Conservation (phyloP, 2,113 vertebrate genomes). For the Callionymus lyra region DNA sequence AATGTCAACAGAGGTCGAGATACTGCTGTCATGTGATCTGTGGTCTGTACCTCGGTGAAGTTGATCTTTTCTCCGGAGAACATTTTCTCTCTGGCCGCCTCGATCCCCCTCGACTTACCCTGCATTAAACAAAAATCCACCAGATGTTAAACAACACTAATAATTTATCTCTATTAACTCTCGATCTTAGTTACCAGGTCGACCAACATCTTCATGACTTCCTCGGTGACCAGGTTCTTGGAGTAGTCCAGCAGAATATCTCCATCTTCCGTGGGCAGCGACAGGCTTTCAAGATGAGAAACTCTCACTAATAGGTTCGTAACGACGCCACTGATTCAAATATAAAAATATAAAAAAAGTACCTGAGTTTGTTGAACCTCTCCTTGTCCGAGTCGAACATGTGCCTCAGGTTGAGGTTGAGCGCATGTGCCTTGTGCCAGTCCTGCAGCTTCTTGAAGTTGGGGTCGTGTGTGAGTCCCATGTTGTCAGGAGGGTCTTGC, state of each 20-base stretch:
- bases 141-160: neutral
- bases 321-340: no score
- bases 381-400: constrained; percentile 80
- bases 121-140: constrained; percentile 39
- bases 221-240: constrained; percentile 88
- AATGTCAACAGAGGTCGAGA: constrained; percentile 5
- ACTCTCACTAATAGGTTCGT: no score
- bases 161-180: neutral
- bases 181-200: constrained; percentile 74
- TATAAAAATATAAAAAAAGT: constrained; percentile 1
- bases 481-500: constrained; percentile 40
- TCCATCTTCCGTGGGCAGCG: constrained; percentile 76
- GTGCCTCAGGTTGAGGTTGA: constrained; percentile 75
- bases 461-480: constrained; percentile 76
- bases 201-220: constrained; percentile 84
- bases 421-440: constrained; percentile 71
- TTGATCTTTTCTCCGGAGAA: constrained; percentile 93
- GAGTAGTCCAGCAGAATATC: constrained; percentile 92
- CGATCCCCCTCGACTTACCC: constrained; percentile 86
- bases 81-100: constrained; percentile 82
- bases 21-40: neutral
- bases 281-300: constrained; percentile 72
- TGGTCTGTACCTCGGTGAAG: constrained; percentile 82
- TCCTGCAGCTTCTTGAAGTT: constrained; percentile 76
- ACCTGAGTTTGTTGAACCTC: constrained; percentile 84